Percentiles rank a stretch among this genome's conserved stretches.
These are phyloP conservation scores for Uromys caudimaculatus DNA, from an alignment of 2,797 vertebrate species.

Conservation along the genomic window DNA sequence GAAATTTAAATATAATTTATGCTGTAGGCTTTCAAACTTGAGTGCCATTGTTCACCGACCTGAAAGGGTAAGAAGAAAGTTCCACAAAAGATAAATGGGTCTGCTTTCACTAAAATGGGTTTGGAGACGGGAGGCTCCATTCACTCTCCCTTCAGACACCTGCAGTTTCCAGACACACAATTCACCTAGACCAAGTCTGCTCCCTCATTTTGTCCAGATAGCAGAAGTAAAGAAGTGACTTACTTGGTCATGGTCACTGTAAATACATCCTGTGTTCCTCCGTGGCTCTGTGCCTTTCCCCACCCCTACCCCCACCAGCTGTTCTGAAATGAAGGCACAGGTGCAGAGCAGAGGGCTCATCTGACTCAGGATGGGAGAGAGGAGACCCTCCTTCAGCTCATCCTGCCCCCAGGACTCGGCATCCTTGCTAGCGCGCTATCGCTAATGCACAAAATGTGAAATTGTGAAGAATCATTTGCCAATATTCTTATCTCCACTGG, in stretches of 20 bases:
- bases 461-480: constrained; percentile 64
- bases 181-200: neutral
- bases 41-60: neutral
- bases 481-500: constrained; percentile 75
- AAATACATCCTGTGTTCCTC: neutral
- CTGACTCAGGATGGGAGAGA: neutral
- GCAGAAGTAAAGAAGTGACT: neutral
- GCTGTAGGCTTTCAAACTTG: neutral
- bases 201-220: neutral
- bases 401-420: neutral
- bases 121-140: neutral
- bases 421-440: constrained; percentile 16
- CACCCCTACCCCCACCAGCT: rapidly evolving
- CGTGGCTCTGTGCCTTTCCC: neutral
- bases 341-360: neutral
- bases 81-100: neutral
- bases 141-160: too few relatives aligned
- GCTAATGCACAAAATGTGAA: constrained; percentile 57
- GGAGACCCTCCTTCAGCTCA: neutral
- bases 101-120: neutral
- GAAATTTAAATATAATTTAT: neutral
- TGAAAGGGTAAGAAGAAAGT: constrained; percentile 17
- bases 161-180: neutral
- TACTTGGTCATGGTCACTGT: neutral
- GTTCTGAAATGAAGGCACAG: neutral